Evolutionary conservation across 1,140 invertebrate species (phyloP).

Genomic region (Macrostomum lignano): DNA sequence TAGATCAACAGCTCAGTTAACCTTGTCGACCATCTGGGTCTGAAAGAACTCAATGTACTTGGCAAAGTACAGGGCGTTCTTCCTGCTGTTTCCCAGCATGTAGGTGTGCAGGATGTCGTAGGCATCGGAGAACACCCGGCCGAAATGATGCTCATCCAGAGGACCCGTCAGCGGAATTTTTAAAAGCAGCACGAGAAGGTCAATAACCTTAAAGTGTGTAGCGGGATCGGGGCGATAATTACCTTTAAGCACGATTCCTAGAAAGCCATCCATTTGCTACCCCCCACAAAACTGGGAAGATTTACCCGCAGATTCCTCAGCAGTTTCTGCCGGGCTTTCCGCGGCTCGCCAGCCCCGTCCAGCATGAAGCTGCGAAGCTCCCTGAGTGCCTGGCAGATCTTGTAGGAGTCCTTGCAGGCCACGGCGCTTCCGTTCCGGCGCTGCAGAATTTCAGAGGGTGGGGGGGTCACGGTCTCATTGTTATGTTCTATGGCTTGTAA

Average conservation of each 20-base stretch:
- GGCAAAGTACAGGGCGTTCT: conserved; percentile 27
- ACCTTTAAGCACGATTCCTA: too few relatives aligned
- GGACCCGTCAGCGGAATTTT: conserved; percentile 16
- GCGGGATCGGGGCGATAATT: too few relatives aligned
- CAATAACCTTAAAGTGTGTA: too few relatives aligned
- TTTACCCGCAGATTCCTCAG: neutral
- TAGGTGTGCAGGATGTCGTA: conserved; percentile 10
- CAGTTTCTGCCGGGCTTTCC: conserved; percentile 2
- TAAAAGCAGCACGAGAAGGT: conserved; percentile 21
- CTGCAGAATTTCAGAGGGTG: too few relatives aligned
- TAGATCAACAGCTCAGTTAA: conserved; percentile 1
- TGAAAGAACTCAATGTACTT: conserved; percentile 29
- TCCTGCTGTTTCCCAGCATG: conserved; percentile 9
- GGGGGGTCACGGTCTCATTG: too few relatives aligned
- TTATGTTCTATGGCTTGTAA: too few relatives aligned
- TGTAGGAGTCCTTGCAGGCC: conserved; percentile 14
- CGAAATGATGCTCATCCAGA: conserved; percentile 19
- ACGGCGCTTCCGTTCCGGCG: conserved; percentile 11
- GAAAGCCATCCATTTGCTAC: too few relatives aligned
- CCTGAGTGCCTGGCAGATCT: neutral
- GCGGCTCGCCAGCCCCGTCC: conserved; percentile 10
- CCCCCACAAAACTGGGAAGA: too few relatives aligned
- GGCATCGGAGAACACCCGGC: conserved; percentile 9
- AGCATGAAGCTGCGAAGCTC: conserved; percentile 14
- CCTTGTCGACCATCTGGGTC: conserved; percentile 14